Evolutionary conservation across 2,797 vertebrate genomes (phyloP), one percentile per base, ranked within the genome.

Genomic region (Schizopygopsis malacanthus): DNA sequence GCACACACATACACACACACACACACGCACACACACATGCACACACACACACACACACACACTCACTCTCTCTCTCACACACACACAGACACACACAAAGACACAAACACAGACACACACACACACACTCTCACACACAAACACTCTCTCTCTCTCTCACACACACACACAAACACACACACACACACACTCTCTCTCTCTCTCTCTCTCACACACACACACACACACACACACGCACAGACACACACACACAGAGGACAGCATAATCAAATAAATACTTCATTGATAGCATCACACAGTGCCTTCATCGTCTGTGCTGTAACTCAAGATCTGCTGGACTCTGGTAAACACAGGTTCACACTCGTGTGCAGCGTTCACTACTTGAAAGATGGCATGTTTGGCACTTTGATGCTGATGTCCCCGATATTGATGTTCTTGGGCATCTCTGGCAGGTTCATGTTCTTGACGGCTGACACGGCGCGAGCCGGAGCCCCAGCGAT

Each of bases 401-500:
- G 98, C 97, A 99, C 98, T 99, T 99, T 99, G 96, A 99, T 99
- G 97, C 98, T 99, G 97, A 99, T 99, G 96, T 99, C 98, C 94
- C 98, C 98, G 94, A 99, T 99, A 96, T 99, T 99, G 96, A 99
- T 99, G 97, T 99, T 99, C 97, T 98, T 97, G 95, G 98, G 98
- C 94, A 99, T 99, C 96, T 99, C 98, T 90, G 98, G 98, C 89
- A 99, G 97, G 92, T 99, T 99, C 97, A 99, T 99, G 96, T 99
- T 99, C 97, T 99, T 99, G 93, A 99, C 98, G 91, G 98, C 98
- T 90, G 98, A 99, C 89, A 99, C 98, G 87, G 98, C 98, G 91
- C 98, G 97, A 91, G 98, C 98, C 92, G 98, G 98, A 88, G 98
- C 98, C 93, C 98, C 98, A 85, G 98, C 97, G 95, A 99, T 98